Base-by-base conservation (phyloP, 2,888 invertebrate species). In the Nomada goodeniana region DNA sequence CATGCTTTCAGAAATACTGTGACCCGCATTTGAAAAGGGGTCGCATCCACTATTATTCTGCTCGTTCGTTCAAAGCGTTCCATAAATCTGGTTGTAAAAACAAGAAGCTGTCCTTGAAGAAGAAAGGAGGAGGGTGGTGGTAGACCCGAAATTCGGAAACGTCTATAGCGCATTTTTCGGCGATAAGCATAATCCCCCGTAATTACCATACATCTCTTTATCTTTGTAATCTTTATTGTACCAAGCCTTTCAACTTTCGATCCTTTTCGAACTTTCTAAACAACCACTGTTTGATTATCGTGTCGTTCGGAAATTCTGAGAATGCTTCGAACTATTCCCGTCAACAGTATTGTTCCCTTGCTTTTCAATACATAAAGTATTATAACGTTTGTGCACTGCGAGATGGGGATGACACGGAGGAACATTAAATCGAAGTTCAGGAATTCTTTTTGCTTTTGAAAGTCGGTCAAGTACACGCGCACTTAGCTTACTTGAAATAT, bases 401-500 rank as follows among this genome's bases (percentile, higher is more conserved):
- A 7, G 42, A 55, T 11, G 23, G 36, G 10, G 36, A 36, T 20
- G 47, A 50, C 2, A 13, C 20, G 20, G n/a, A 15, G 29, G 36
- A 69, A 69, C 10, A 20, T 67, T 53, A 42, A 55, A 11, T 20
- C 47, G 15, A 13, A 20, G 47, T 59, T 47, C 26, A 26, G 69
- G 26, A 70, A 59, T 70, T 69, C 47, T 59, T 47, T 59, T 69
- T 59, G 29, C 52, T 50, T 71, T 42, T 61, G 26, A 60, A 71
- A 52, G 36, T 71, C 60, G 70, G 70, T 36, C 57, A 73, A 73
- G 65, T 57, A 65, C 67, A 59, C 67, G 13, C 57, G 47, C 23
- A 47, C 26, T 72, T 26, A 50, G 23, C 55, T 36, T 67, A 57
- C 13, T 55, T 44, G 13, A 59, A 63, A 63, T 53, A 72, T 69